phyloP scores from a whole-genome alignment of 1,140 invertebrate species.

The Lysiphlebus fabarum region DNA sequence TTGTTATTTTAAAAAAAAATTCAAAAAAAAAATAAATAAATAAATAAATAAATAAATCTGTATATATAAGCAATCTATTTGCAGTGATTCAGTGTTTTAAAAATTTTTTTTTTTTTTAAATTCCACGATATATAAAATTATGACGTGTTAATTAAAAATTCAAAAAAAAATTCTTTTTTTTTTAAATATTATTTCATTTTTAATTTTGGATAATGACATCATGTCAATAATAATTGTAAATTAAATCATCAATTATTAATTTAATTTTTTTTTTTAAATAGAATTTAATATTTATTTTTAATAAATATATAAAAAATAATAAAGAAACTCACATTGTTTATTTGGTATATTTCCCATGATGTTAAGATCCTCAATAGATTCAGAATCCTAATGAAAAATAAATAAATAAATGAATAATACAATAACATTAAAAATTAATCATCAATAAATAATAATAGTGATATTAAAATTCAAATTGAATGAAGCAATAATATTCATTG shows the following conservation, averaged over 20 bases:
- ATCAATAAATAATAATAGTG: conserved; percentile 7
- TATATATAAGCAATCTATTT: conserved; percentile 25
- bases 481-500: conserved; percentile 23
- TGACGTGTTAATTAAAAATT: conserved; percentile 23
- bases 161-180: no score
- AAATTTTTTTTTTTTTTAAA: conserved; percentile 1
- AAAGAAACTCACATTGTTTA: conserved; percentile 44
- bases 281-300: conserved; percentile 3
- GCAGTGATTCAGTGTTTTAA: conserved; percentile 38
- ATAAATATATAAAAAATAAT: conserved; percentile 6
- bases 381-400: conserved; percentile 57
- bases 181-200: conserved; percentile 11
- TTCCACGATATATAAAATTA: conserved; percentile 30
- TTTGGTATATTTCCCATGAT: conserved; percentile 34
- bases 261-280: no score
- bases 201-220: conserved; percentile 29
- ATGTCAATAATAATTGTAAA: not conserved
- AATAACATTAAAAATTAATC: conserved; percentile 2
- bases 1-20: no score
- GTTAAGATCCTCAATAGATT: conserved; percentile 61
- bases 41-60: no score
- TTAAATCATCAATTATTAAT: not conserved
- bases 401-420: conserved; percentile 14
- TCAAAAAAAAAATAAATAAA: no score
- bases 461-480: conserved; percentile 21